Base-by-base conservation (phyloP, 2,797 vertebrate species). In the Ctenosaura bakeri region DNA sequence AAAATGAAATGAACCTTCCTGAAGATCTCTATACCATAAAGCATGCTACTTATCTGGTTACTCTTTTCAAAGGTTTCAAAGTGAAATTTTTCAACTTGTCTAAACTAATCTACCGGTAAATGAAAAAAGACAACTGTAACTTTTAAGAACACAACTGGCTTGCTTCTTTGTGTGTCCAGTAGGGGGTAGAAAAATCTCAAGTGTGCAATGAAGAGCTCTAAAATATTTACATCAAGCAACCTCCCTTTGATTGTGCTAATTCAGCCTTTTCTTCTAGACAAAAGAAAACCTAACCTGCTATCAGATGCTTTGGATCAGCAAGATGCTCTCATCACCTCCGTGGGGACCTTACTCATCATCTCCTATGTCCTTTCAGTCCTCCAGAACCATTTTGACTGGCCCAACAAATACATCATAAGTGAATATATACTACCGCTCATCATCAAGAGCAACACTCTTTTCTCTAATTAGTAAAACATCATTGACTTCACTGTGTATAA, bases 181-280 rank as follows among this genome's bases (percentile, higher is more conserved):
- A 91, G 86, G 14, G 32, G 83, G 83, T 90, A 93, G 83, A 77
- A 92, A 95, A 92, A 91, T 90, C 91, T 89, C 50, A 1, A 64
- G 87, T 90, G 85, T 73, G 59, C 42, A 86, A 86, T 1, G 85
- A 89, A 35, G 85, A 64, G 12, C 78, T 92, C 78, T 29, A 64
- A 88, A 94, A 93, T 86, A 89, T 92, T 92, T 87, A 35, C 82
- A 82, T 6, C 4, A 86, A 93, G 69, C 76, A 85, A 56, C n/a
- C 88, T 89, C 26, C 6, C 79, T 86, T 92, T 91, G 59, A 85
- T 85, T 94, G 91, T 93, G 90, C 89, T 71, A 79, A 90, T 95
- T 94, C 84, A 92, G 88, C 42, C 29, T 14, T 52, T 87, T 83
- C 2, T 82, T 66, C 89, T 90, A 88, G 35, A 94, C 71, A 85